phyloP scores from a whole-genome alignment of 2,888 invertebrate species.

The Tenthredo livida region DNA sequence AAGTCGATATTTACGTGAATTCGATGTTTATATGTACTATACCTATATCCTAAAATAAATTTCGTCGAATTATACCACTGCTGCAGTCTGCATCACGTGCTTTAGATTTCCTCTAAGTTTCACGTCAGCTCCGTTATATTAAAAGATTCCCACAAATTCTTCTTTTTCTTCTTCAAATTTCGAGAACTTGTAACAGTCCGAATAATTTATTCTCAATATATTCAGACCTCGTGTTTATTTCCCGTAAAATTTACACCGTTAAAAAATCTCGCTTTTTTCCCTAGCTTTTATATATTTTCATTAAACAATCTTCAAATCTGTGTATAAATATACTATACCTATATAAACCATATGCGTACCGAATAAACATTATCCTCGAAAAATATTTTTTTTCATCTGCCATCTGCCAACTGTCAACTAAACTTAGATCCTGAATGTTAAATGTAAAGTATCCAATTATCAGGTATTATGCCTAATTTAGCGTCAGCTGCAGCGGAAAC shows the following conservation, averaged over 20 bases:
- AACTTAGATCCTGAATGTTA: neutral
- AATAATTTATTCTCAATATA: neutral
- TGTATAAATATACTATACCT: neutral
- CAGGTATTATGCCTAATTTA: conserved; percentile 1
- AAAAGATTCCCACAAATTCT: neutral
- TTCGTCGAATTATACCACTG: neutral
- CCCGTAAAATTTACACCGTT: neutral
- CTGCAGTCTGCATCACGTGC: neutral
- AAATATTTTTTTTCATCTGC: neutral
- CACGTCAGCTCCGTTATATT: neutral
- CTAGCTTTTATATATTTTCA: neutral
- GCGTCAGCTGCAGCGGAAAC: neutral
- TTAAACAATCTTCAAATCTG: neutral
- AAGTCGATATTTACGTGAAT: neutral
- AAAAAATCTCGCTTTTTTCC: neutral
- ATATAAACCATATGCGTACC: neutral
- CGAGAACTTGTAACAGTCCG: neutral
- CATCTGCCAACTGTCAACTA: neutral
- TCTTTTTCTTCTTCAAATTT: neutral
- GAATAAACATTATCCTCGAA: neutral
- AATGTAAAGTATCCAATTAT: neutral
- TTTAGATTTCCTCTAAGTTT: neutral
- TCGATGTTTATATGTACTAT: neutral
- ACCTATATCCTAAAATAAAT: neutral
- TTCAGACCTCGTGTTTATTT: neutral